phyloP scores from a whole-genome alignment of 53 echinoderm and acorn worm species.

The Crossaster papposus region DNA sequence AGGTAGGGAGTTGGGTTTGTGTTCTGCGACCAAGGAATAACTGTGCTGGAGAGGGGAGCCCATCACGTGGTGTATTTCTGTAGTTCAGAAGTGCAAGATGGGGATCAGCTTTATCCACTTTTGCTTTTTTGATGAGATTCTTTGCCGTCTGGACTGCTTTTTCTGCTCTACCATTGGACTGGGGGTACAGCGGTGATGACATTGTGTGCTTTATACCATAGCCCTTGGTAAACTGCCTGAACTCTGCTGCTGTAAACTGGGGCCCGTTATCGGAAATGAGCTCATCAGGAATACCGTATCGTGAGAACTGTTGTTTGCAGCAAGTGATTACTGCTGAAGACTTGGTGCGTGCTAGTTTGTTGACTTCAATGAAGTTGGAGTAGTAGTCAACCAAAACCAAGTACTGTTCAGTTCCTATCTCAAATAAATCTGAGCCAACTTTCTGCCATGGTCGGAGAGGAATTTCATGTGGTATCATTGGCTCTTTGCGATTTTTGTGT shows the following conservation, averaged over 20 bases:
- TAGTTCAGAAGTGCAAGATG: slow-evolving; percentile 45
- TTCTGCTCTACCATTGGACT: slow-evolving; percentile 59
- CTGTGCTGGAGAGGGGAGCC: slow-evolving; percentile 27
- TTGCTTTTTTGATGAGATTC: slow-evolving; percentile 47
- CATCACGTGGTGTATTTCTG: slow-evolving; percentile 59
- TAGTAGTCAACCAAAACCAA: slow-evolving; percentile 71
- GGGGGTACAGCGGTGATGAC: slow-evolving; percentile 58
- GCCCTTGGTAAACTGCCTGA: slow-evolving; percentile 26
- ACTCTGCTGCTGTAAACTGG: slow-evolving; percentile 42
- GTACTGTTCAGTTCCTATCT: slow-evolving; percentile 25
- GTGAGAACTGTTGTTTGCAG: slow-evolving; percentile 65
- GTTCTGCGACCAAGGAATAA: slow-evolving; percentile 51
- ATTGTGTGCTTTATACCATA: slow-evolving; percentile 56
- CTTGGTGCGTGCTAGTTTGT: slow-evolving; percentile 26
- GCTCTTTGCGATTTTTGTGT: too few relatives aligned
- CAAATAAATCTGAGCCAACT: not conserved
- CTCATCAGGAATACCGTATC: slow-evolving; percentile 63
- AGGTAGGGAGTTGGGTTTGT: slow-evolving; percentile 23
- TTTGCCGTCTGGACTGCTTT: slow-evolving; percentile 64
- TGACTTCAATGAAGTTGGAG: slow-evolving; percentile 67
- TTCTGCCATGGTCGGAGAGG: too few relatives aligned
- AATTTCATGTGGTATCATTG: too few relatives aligned
- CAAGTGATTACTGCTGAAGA: slow-evolving; percentile 34
- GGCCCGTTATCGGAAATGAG: slow-evolving; percentile 67
- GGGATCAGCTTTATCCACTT: slow-evolving; percentile 38